A percentile compares a stretch with the other conserved stretches of the same genome.
Evolutionary conservation across 2,797 vertebrate genomes (phyloP).

Genomic region (Emydoidea blandingii): DNA sequence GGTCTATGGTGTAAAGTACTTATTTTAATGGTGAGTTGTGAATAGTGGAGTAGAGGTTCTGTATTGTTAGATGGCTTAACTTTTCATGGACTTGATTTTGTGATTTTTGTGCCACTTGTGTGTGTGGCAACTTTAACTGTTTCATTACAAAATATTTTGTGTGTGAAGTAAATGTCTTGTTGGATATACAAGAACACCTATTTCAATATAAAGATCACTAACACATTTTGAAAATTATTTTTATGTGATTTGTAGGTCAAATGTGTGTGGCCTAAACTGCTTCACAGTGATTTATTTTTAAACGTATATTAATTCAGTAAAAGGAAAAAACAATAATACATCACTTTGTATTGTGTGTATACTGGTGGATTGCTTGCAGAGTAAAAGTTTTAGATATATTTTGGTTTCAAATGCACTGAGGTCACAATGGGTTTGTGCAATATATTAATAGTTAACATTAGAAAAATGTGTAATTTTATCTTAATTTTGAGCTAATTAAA

Average conservation of each 20-base stretch:
- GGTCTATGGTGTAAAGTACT: neutral
- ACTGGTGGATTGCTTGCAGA: neutral
- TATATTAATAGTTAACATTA: neutral
- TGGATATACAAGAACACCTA: neutral
- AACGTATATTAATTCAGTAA: neutral
- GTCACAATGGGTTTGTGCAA: neutral
- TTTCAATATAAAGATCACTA: neutral
- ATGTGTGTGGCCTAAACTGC: neutral
- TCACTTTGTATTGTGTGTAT: neutral
- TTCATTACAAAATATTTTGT: neutral
- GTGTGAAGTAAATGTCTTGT: neutral
- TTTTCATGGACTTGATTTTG: neutral
- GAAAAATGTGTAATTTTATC: neutral
- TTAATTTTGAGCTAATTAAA: neutral
- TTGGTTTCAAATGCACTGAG: neutral
- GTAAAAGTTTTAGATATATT: neutral
- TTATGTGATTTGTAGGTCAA: neutral
- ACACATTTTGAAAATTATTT: neutral
- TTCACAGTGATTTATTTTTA: neutral
- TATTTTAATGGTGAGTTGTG: fast-evolving
- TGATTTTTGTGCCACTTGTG: neutral
- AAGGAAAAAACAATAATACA: neutral
- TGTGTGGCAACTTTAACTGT: neutral
- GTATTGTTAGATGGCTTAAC: neutral
- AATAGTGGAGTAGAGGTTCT: neutral